A percentile compares a stretch with the other conserved stretches of the same genome.
Evolutionary conservation across 2,797 vertebrate species (phyloP).

Genomic region (Sphenodon punctatus): DNA sequence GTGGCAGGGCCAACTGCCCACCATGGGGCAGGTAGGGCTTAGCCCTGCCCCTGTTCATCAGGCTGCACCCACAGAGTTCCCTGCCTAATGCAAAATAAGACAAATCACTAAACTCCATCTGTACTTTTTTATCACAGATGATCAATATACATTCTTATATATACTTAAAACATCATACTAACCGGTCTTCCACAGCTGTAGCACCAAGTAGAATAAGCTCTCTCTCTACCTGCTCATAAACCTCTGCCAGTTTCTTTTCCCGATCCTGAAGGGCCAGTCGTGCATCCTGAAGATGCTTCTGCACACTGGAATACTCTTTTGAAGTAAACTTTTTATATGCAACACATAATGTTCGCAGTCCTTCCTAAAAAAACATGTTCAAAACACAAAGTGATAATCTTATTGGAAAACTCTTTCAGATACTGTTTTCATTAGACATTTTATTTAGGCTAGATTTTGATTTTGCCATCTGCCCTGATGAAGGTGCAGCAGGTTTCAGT

Average conservation of each 20-base stretch:
- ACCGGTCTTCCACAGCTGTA: conserved; percentile 97
- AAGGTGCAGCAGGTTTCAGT: neutral
- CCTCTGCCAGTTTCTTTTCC: conserved; percentile 90
- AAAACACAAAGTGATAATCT: neutral
- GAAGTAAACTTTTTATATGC: conserved; percentile 87
- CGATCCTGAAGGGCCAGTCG: conserved; percentile 91
- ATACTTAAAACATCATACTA: conserved; percentile 15
- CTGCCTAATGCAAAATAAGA: too few relatives aligned
- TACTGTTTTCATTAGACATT: neutral
- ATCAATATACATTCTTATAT: neutral
- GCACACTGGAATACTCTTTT: conserved; percentile 81
- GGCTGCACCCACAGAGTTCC: too few relatives aligned
- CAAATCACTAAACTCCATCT: too few relatives aligned
- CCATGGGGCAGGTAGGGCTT: too few relatives aligned
- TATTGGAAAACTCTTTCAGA: neutral
- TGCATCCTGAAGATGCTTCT: conserved; percentile 81
- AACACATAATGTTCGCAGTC: conserved; percentile 92
- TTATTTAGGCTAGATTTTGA: neutral
- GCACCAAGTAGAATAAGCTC: conserved; percentile 93
- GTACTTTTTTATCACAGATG: too few relatives aligned
- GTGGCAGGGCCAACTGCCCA: too few relatives aligned
- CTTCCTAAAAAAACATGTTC: conserved; percentile 80
- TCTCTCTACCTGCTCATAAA: conserved; percentile 90
- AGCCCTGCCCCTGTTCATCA: too few relatives aligned
- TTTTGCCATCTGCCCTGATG: neutral